Evolutionary conservation across 2,113 vertebrate genomes (phyloP).

Genomic region (Lepisosteus osseus): DNA sequence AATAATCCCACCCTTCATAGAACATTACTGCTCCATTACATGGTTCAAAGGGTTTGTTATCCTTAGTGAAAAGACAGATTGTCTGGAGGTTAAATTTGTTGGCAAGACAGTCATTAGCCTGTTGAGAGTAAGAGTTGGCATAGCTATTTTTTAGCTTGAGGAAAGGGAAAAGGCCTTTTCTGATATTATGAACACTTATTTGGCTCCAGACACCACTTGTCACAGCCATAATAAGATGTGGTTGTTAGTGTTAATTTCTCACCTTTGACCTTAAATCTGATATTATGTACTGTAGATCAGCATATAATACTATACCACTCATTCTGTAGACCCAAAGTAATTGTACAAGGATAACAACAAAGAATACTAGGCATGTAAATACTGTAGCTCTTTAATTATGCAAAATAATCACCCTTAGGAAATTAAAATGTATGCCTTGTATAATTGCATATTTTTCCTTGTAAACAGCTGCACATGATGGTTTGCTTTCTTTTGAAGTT

Average conservation of each 20-base stretch:
- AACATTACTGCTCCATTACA: slow-evolving; percentile 54
- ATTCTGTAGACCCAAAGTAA: slow-evolving; percentile 2
- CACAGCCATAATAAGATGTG: background rate
- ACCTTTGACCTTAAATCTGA: background rate
- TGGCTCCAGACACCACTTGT: background rate
- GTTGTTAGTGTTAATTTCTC: background rate
- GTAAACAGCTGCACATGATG: slow-evolving; percentile 36
- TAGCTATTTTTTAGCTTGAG: slow-evolving; percentile 15
- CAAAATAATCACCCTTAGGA: slow-evolving; percentile 31
- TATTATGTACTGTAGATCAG: background rate
- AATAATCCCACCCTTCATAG: slow-evolving; percentile 42
- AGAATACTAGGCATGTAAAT: slow-evolving; percentile 20
- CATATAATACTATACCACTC: background rate
- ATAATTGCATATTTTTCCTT: slow-evolving; percentile 35
- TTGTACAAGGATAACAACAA: slow-evolving; percentile 26
- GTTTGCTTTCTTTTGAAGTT: slow-evolving; percentile 15
- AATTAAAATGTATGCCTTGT: slow-evolving; percentile 31
- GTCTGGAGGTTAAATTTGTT: slow-evolving; percentile 60
- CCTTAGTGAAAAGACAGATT: slow-evolving; percentile 52
- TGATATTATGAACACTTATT: slow-evolving; percentile 14
- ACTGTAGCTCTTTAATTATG: slow-evolving; percentile 29
- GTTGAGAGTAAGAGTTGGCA: slow-evolving; percentile 39
- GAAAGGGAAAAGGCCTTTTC: background rate
- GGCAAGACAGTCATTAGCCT: slow-evolving; percentile 56
- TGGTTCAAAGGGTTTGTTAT: slow-evolving; percentile 43